These are phyloP conservation scores for Syngnathus scovelli DNA, from an alignment of 2,113 vertebrate species.

Conservation along the genomic window DNA sequence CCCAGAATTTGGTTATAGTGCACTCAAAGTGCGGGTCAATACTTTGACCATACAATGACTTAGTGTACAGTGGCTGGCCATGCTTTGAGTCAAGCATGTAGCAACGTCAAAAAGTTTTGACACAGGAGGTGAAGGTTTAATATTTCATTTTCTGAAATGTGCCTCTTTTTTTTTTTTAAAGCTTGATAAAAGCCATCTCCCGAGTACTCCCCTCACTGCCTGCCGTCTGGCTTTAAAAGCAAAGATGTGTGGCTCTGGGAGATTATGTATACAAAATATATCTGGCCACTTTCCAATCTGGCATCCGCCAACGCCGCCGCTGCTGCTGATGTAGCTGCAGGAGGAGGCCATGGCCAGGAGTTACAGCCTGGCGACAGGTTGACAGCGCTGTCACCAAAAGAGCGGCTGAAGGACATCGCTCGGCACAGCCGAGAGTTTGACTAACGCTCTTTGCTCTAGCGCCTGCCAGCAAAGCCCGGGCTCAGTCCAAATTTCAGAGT, in stretches of 20 bases:
- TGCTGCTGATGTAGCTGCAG: slow-evolving; percentile 33
- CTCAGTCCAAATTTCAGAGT: slow-evolving; percentile 26
- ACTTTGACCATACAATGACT: slow-evolving; percentile 41
- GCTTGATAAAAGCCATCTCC: background rate
- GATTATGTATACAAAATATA: slow-evolving; percentile 37
- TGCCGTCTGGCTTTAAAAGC: slow-evolving; percentile 18
- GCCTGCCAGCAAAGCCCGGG: slow-evolving; percentile 31
- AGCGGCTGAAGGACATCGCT: slow-evolving; percentile 38
- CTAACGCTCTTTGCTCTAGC: slow-evolving; percentile 36
- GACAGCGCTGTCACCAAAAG: slow-evolving; percentile 28
- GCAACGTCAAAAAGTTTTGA: too few relatives aligned
- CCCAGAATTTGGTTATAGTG: slow-evolving; percentile 24
- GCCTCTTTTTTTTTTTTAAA: slow-evolving; percentile 6
- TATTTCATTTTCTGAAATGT: background rate
- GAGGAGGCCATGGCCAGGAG: slow-evolving; percentile 22
- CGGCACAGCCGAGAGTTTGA: slow-evolving; percentile 42
- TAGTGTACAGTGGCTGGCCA: background rate
- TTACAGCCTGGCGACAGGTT: slow-evolving; percentile 32
- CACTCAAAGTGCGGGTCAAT: slow-evolving; percentile 29
- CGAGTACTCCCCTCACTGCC: background rate
- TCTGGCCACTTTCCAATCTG: slow-evolving; percentile 38
- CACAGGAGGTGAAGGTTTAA: background rate
- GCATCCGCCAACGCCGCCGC: slow-evolving; percentile 33
- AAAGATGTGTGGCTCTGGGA: slow-evolving; percentile 8
- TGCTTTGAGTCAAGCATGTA: too few relatives aligned